Evolutionary conservation across 2,888 invertebrate genomes (phyloP).

Genomic region (Scrobipalpa atriplicella): DNA sequence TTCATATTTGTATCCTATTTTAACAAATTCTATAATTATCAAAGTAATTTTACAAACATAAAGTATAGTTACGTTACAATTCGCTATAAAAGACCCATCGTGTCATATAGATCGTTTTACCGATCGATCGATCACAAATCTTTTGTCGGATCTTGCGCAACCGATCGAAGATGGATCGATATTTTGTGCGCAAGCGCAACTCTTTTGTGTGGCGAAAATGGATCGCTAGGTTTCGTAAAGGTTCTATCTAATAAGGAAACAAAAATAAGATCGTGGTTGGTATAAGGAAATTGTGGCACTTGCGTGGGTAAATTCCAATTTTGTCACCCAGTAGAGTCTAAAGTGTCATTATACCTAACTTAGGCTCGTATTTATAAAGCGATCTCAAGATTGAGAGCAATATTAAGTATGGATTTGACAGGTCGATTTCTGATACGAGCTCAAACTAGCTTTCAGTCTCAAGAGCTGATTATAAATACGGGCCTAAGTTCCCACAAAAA

Average conservation of each 20-base stretch:
- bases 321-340: no score
- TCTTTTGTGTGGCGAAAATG: constrained; percentile 1
- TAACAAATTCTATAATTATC: no score
- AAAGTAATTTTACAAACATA: neutral
- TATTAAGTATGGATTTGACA: no score
- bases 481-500: no score
- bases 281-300: neutral
- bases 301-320: no score
- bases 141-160: constrained; percentile 13
- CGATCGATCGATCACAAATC: constrained; percentile 7
- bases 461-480: no score
- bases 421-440: no score
- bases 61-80: neutral
- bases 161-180: constrained; percentile 9
- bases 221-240: neutral
- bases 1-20: no score
- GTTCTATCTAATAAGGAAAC: constrained; percentile 11
- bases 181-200: neutral
- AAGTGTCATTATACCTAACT: no score
- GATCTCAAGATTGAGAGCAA: no score
- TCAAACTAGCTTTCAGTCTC: no score
- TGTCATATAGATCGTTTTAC: neutral
- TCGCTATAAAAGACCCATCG: neutral
- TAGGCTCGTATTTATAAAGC: no score
- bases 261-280: neutral